Evolutionary conservation across 2,888 invertebrate genomes (phyloP).

Genomic region (Agrotis segetum): DNA sequence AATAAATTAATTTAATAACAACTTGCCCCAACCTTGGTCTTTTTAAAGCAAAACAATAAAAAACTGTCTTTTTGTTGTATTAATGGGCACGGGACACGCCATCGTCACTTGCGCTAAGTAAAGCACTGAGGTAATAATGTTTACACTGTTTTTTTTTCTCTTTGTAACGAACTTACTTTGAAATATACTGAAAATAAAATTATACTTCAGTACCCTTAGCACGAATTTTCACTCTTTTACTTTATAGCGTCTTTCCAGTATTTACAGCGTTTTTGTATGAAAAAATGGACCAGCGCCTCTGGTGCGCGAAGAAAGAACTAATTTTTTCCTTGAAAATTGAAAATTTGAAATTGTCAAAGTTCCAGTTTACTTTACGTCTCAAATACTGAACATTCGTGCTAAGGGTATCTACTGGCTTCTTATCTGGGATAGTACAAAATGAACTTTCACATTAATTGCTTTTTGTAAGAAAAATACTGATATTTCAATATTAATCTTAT

Average conservation of each 20-base stretch:
- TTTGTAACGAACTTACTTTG: not conserved
- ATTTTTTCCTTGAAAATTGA: too few species aligned
- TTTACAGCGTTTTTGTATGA: too few species aligned
- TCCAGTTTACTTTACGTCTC: too few species aligned
- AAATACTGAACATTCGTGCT: too few species aligned
- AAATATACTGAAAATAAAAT: not conserved
- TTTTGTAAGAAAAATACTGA: not conserved
- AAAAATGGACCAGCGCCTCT: too few species aligned
- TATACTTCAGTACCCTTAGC: too few species aligned
- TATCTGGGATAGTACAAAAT: too few species aligned
- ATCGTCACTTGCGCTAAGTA: constrained; percentile 1
- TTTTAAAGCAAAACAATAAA: not conserved
- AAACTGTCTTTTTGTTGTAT: constrained; percentile 1
- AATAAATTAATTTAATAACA: not conserved
- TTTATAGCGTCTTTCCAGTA: too few species aligned
- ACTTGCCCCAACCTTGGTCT: not conserved
- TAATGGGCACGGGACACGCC: constrained; percentile 18
- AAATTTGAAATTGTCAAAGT: too few species aligned
- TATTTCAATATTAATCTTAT: not conserved
- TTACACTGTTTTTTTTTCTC: not conserved
- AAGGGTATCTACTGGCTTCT: too few species aligned
- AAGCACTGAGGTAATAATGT: not conserved
- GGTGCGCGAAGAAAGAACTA: too few species aligned
- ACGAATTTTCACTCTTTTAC: too few species aligned
- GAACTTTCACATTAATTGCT: not conserved